Evolutionary conservation across 92 coral and sea anemone species (phyloP), one percentile per base, ranked within the genome.

Genomic region (Palythoa heliodiscus): DNA sequence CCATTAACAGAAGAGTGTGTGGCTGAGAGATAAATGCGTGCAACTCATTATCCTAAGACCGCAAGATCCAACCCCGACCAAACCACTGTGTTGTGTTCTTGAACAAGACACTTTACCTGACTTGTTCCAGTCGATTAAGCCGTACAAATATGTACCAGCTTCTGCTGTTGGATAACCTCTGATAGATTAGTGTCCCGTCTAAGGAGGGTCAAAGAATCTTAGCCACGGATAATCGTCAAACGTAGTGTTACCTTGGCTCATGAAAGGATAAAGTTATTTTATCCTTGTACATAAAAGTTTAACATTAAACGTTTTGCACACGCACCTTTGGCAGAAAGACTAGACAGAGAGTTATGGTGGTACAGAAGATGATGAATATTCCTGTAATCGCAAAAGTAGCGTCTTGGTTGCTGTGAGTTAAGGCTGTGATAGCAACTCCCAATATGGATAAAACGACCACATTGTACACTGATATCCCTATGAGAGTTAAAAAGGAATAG

Each of bases 381-480:
- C 91, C 93, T 4, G 92, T 92, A 6, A 93, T 88, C 53, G 88
- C 89, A 66, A 89, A 92, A 4, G 89, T 68, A 14, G 93, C 93
- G 72, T 93, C 88, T 71, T 83, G 94, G 54, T 91, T 90, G 71
- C 50, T 43, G 5, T 43, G 50, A 43, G 50, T 43, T 43, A 91
- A 52, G 3, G 93, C 81, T n/a, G 95, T 82, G 58, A 93, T 81
- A 15, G 84, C 92, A 35, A 86, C 93, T 22, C 92, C 94, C 11
- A 91, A 78, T 9, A 89, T 83, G n/a, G 93, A 84, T 37, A 92
- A 58, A 69, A 93, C 81, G n/a, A 93, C 91, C 43, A 93, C 92
- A 47, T 93, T 93, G 88, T 93, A 93, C 25, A 93, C 95, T 13
- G 93, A 92, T 64, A 88, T 92, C 10, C 92, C 95, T 91, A 77